These are phyloP conservation scores for Tragelaphus imberbis DNA, from an alignment of 2,113 vertebrate species.

Conservation along the genomic window DNA sequence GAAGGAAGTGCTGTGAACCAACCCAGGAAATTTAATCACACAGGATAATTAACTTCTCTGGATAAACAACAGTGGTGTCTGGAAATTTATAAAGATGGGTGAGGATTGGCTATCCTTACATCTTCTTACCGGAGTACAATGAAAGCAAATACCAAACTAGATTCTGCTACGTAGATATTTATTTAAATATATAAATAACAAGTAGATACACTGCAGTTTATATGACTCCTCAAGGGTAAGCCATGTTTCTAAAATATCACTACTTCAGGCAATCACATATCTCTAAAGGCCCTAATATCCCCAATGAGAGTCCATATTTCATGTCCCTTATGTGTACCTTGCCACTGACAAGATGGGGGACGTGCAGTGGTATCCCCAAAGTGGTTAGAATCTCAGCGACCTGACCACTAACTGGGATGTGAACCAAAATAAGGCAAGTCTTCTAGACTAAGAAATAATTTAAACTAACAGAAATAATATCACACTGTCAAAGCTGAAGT, in stretches of 20 bases:
- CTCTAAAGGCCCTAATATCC: not conserved
- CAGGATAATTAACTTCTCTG: not conserved
- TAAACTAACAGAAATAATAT: not conserved
- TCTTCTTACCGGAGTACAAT: not conserved
- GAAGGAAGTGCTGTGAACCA: not conserved
- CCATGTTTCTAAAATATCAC: not conserved
- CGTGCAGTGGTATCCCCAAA: not conserved
- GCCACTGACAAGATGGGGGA: not conserved
- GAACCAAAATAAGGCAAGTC: not conserved
- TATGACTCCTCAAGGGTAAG: not conserved
- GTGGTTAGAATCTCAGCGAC: not conserved
- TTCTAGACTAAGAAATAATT: not conserved
- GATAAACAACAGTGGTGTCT: not conserved
- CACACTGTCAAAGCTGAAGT: not conserved
- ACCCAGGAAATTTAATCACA: not conserved
- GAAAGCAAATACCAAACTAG: slow-evolving; percentile 12
- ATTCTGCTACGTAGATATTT: not conserved
- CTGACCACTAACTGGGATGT: not conserved
- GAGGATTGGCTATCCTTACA: not conserved
- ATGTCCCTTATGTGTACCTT: not conserved
- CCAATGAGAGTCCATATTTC: not conserved
- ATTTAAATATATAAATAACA: not conserved
- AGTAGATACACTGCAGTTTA: not conserved
- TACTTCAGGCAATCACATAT: not conserved
- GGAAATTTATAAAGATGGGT: slow-evolving; percentile 6